These are phyloP conservation scores for Chelonus insularis DNA, from an alignment of 1,140 invertebrate species.

Conservation along the genomic window DNA sequence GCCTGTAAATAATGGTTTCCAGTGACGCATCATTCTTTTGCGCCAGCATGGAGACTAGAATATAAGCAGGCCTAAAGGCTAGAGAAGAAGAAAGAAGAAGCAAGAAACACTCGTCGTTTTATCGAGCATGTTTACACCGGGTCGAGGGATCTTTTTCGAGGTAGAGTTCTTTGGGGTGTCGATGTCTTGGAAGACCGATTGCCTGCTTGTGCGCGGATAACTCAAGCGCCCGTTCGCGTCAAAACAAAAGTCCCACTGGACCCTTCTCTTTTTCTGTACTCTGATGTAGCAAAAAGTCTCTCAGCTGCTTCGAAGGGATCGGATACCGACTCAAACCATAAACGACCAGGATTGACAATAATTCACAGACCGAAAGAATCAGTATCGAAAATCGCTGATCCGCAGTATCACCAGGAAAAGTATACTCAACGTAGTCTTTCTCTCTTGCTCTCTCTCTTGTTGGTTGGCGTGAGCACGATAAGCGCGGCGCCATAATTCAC, in stretches of 20 bases:
- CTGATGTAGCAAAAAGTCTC: constrained; percentile 16
- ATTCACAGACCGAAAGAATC: constrained; percentile 24
- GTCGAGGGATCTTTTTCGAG: constrained; percentile 45
- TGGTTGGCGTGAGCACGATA: constrained; percentile 36
- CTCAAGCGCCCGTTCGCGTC: constrained; percentile 41
- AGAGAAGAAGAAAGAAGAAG: background rate
- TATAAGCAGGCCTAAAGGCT: constrained; percentile 11
- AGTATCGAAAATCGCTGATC: constrained; percentile 34
- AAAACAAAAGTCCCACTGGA: constrained; percentile 43
- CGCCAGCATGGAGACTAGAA: constrained; percentile 36
- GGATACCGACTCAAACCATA: no score
- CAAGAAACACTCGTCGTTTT: constrained; percentile 8
- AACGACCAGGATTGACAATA: constrained; percentile 16
- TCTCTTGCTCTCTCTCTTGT: constrained; percentile 5
- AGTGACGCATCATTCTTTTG: constrained; percentile 50
- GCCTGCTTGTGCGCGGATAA: constrained; percentile 39
- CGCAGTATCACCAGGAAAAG: constrained; percentile 27
- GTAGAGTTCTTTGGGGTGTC: constrained; percentile 36
- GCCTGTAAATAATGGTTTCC: constrained; percentile 53
- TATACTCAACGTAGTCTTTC: constrained; percentile 20
- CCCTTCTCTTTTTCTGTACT: background rate
- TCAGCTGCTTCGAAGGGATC: background rate
- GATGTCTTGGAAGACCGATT: constrained; percentile 45
- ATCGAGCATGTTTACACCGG: constrained; percentile 46
- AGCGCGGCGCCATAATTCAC: constrained; percentile 46